Evolutionary conservation across 2,113 vertebrate species (phyloP).

Genomic region (Poecilia latipinna): DNA sequence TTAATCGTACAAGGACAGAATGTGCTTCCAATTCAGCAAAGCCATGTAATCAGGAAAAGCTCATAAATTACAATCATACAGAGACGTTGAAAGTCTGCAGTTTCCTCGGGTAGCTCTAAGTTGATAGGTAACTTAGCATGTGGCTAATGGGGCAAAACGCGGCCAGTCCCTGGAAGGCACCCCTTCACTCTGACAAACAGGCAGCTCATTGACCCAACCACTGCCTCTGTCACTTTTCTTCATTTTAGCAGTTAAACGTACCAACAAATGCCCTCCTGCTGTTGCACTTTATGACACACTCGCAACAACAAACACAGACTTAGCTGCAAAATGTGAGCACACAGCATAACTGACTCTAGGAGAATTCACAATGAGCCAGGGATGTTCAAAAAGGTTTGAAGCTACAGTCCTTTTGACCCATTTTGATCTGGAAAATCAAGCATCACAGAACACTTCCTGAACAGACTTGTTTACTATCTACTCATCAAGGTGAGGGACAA

Average conservation of each 20-base stretch:
- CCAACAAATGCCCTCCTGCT: conserved; percentile 25
- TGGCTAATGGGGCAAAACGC: conserved; percentile 60
- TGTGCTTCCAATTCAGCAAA: conserved; percentile 29
- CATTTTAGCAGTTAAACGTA: conserved; percentile 46
- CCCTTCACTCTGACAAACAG: conserved; percentile 53
- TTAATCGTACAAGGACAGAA: conserved; percentile 30
- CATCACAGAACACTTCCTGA: conserved; percentile 32
- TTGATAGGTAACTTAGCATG: conserved; percentile 71
- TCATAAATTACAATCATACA: conserved; percentile 7
- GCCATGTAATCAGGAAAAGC: conserved; percentile 7
- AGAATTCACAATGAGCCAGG: conserved; percentile 23
- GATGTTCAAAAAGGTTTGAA: conserved; percentile 37
- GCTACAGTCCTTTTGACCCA: conserved; percentile 31
- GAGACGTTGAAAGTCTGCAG: conserved; percentile 3
- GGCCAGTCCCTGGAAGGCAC: conserved; percentile 22
- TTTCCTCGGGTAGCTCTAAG: conserved; percentile 30
- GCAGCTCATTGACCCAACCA: conserved; percentile 61
- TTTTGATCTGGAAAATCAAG: conserved; percentile 28
- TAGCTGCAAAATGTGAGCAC: neutral
- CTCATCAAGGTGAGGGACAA: conserved; percentile 54
- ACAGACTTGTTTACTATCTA: conserved; percentile 56
- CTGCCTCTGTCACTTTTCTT: conserved; percentile 47
- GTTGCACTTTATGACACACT: conserved; percentile 18
- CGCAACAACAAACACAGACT: conserved; percentile 18
- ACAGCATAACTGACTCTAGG: conserved; percentile 28